phyloP scores from a whole-genome alignment of 2,797 vertebrate species.

The Poecilia wingei region DNA sequence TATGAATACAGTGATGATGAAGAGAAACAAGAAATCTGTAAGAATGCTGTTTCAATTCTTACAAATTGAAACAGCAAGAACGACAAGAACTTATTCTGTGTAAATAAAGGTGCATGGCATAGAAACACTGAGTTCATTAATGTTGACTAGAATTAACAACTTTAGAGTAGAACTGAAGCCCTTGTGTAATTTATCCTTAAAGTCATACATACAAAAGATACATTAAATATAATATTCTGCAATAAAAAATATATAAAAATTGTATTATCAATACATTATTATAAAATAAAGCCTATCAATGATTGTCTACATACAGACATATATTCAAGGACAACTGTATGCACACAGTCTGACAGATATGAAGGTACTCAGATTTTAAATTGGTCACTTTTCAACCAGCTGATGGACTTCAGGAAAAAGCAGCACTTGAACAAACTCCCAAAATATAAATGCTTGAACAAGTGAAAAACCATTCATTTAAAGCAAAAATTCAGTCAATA shows the following conservation, averaged over 20 bases:
- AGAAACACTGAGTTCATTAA: background rate
- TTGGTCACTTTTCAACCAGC: constrained; percentile 86
- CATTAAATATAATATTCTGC: constrained; percentile 53
- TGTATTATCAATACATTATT: constrained; percentile 20
- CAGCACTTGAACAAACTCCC: constrained; percentile 69
- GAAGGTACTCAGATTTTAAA: constrained; percentile 42
- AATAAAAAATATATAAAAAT: constrained; percentile 40
- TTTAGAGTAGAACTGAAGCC: background rate
- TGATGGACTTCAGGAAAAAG: constrained; percentile 74
- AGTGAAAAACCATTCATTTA: constrained; percentile 42
- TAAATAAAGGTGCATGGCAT: background rate
- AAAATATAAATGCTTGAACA: constrained; percentile 41
- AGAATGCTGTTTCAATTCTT: background rate
- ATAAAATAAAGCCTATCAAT: constrained; percentile 43
- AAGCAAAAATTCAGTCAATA: constrained; percentile 38
- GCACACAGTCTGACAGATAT: constrained; percentile 14
- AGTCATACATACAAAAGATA: constrained; percentile 54
- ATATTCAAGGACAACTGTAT: constrained; percentile 30
- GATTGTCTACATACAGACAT: constrained; percentile 18
- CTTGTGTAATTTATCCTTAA: constrained; percentile 13
- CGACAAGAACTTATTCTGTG: background rate
- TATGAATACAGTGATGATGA: background rate
- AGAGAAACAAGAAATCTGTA: background rate
- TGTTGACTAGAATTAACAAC: background rate
- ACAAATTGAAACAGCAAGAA: too few species aligned